Conservation (phyloP, 53 echinoderm and acorn worm genomes). For the Holothuria leucospilota region DNA sequence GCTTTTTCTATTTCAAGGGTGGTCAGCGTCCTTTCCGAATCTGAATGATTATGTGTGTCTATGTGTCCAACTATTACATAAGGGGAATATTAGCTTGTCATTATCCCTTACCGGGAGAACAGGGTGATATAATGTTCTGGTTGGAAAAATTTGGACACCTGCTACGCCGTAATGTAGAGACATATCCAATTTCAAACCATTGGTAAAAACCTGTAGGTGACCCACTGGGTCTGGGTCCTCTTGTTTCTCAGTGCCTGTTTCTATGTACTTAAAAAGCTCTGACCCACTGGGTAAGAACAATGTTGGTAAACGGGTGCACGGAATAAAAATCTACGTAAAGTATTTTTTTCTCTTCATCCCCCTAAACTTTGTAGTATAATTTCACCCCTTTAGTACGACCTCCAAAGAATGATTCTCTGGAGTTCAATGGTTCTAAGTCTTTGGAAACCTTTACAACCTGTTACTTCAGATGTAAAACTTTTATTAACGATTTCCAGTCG, state of each 20-base stretch:
- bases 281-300: slow-evolving; percentile 51
- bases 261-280: slow-evolving; percentile 71
- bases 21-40: slow-evolving; percentile 26
- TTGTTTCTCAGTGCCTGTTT: no score
- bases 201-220: slow-evolving; percentile 51
- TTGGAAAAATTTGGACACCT: slow-evolving; percentile 56
- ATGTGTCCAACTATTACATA: slow-evolving; percentile 61
- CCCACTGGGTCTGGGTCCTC: slow-evolving; percentile 55
- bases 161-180: slow-evolving; percentile 54
- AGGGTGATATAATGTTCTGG: slow-evolving; percentile 55
- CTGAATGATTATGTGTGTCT: slow-evolving; percentile 30
- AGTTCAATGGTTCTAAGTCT: slow-evolving; percentile 27
- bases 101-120: slow-evolving; percentile 47
- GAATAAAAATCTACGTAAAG: slow-evolving; percentile 71
- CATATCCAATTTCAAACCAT: slow-evolving; percentile 5
- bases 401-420: slow-evolving; percentile 60
- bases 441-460: background rate
- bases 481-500: slow-evolving; percentile 8
- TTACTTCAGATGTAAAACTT: slow-evolving; percentile 9
- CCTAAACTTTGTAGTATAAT: slow-evolving; percentile 21
- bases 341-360: slow-evolving; percentile 53
- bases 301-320: slow-evolving; percentile 68
- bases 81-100: slow-evolving; percentile 66
- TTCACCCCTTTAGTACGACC: slow-evolving; percentile 60
- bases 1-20: slow-evolving; percentile 62